Base-by-base conservation (phyloP, 2,113 vertebrate genomes). In the Cyanoliseus patagonus region DNA sequence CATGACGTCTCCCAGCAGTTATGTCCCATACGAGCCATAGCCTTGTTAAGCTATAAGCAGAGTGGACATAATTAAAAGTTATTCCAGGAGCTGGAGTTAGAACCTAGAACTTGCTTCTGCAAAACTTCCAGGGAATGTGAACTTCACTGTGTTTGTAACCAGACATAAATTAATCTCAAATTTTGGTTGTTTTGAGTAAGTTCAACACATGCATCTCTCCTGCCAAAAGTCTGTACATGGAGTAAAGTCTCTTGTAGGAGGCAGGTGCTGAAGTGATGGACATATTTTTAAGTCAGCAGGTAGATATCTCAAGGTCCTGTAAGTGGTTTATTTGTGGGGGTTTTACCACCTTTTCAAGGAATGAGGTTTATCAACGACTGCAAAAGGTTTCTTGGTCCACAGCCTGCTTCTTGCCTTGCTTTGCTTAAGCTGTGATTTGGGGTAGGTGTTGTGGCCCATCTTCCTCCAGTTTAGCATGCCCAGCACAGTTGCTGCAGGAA, bases 141-240 rank as follows among this genome's bases (percentile, higher is more conserved):
- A 27, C 44, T 88, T 92, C 1, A 2, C 52, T 61, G 27, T 2
- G 0, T 78, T 86, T 74, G 44, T 47, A 94, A 69, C 13, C 18
- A 46, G 86, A 27, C 17, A 11, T 33, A 28, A 80, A 77, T 76
- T 19, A 14, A 44, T 53, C 30, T 77, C 23, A 53, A 13, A 39
- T n/a, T 67, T 52, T 33, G 11, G 16, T 25, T 77, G 81, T 73
- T 49, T 23, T 15, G 17, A 31, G 12, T 22, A 12, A 64, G 42
- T 67, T 75, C 23, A 47, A 2, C 10, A 6, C 0, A 0, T 3
- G 2, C 19, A 22, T 57, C 13, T 7, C 35, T 88, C 4, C n/a
- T 72, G 46, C 31, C 13, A 8, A 7, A 69, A 15, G 33, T 41
- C 46, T 62, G 7, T 51, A 11, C 8, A 4, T 19, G 41, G n/a